These are phyloP conservation scores for Sphinx pinastri DNA, from an alignment of 2,888 invertebrate genomes.

Conservation along the genomic window DNA sequence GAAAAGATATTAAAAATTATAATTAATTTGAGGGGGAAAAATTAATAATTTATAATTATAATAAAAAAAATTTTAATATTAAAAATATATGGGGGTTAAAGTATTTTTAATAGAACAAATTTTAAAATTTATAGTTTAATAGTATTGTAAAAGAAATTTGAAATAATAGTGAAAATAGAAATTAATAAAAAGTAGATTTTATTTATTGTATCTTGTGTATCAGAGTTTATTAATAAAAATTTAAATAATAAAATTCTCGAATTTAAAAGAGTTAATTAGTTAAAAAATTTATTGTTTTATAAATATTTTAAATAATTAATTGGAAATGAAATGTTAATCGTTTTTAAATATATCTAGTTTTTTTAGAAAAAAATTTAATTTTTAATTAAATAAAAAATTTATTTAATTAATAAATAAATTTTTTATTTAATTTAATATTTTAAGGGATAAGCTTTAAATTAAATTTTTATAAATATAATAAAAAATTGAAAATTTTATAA, in stretches of 20 bases:
- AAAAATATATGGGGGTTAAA: constrained; percentile 65
- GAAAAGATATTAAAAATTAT: constrained; percentile 80
- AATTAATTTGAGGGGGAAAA: constrained; percentile 66
- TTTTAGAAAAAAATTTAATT: constrained; percentile 84
- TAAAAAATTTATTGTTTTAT: constrained; percentile 83
- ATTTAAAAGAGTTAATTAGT: constrained; percentile 85
- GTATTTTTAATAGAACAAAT: constrained; percentile 81
- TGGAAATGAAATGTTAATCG: constrained; percentile 87
- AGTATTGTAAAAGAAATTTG: constrained; percentile 84
- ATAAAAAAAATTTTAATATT: constrained; percentile 76
- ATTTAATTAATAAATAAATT: constrained; percentile 56
- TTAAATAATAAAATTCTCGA: constrained; percentile 79
- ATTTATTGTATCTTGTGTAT: constrained; percentile 89
- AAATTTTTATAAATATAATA: constrained; percentile 75
- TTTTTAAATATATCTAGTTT: constrained; percentile 88
- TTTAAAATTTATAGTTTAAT: constrained; percentile 79
- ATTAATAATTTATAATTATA: constrained; percentile 66
- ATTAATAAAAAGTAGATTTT: constrained; percentile 81
- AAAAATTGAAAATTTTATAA: constrained; percentile 75
- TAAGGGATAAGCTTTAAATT: constrained; percentile 85
- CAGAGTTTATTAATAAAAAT: constrained; percentile 85
- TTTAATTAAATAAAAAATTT: constrained; percentile 71
- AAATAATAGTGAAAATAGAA: constrained; percentile 75
- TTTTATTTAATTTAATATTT: constrained; percentile 70
- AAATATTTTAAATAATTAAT: constrained; percentile 85